phyloP scores from a whole-genome alignment of 1,140 invertebrate genomes.

The Nasonia vitripennis region DNA sequence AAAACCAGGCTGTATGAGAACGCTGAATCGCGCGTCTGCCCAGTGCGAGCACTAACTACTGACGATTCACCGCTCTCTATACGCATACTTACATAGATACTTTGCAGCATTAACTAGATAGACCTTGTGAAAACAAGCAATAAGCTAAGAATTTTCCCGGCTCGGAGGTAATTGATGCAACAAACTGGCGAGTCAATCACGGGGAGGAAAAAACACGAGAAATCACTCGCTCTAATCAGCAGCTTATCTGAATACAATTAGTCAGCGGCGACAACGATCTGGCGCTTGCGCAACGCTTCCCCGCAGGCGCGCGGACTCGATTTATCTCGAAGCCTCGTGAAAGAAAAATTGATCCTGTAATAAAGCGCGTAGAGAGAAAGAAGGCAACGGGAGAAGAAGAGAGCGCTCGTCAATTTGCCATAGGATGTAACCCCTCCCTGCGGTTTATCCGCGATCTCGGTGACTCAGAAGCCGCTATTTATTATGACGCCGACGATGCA shows the following conservation, averaged over 20 bases:
- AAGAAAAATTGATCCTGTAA: background rate
- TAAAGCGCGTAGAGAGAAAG: background rate
- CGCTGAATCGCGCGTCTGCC: background rate
- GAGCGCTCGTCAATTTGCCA: constrained; percentile 24
- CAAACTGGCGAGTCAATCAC: background rate
- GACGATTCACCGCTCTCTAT: too few relatives aligned
- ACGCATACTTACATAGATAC: too few relatives aligned
- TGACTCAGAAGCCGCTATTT: constrained; percentile 38
- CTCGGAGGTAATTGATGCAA: constrained; percentile 1
- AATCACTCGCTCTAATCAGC: constrained; percentile 12
- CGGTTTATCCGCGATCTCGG: constrained; percentile 41
- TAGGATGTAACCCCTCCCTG: constrained; percentile 30
- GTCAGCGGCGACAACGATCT: constrained; percentile 29
- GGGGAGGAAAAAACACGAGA: background rate
- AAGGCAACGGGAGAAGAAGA: background rate
- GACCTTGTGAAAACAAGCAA: background rate
- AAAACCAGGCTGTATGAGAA: background rate
- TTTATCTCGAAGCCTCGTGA: constrained; percentile 22
- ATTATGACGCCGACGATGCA: constrained; percentile 53
- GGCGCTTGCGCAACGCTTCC: constrained; percentile 35
- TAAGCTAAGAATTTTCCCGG: background rate
- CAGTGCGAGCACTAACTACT: too few relatives aligned
- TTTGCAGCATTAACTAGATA: background rate
- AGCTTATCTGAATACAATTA: constrained; percentile 25
- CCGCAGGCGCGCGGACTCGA: background rate